Base-by-base conservation (phyloP, 2,888 invertebrate species). In the Ligdia adustata region DNA sequence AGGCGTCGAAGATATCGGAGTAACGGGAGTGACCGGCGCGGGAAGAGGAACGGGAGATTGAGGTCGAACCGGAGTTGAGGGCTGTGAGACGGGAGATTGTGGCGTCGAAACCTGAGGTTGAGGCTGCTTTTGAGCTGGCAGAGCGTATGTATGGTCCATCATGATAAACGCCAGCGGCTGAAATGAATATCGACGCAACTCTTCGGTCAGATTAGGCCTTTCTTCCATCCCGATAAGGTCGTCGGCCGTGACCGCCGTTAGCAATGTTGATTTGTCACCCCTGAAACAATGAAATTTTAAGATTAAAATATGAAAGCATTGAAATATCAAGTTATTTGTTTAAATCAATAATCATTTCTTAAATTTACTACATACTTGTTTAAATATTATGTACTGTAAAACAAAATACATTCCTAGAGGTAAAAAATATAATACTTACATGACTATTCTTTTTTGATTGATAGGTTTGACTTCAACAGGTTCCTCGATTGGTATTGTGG, bases 161-260 rank as follows among this genome's bases (percentile, higher is more conserved):
- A 91, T 90, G 32, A 88, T 83, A 46, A 89, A 82, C 5, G 89
- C 90, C 28, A 90, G 62, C 4, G 82, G 73, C 57, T 86, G 90
- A 59, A 82, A 87, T 41, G 91, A 86, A 62, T 91, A 91, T 22
- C 89, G 79, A 50, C 89, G 76, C 11, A 90, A 56, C 61, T 90
- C 90, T 55, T 91, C 88, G 4, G 83, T 75, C 13, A 91, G 66
- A 56, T 90, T 84, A 13, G 91, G 90, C 41, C 91, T 75, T 55
- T 91, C 90, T 60, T 91, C 91, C 76, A 83, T 87, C 20, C 91
- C 91, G 32, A 90, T 80, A 31, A 90, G 85, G 55, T 91, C 90
- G 59, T 91, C 91, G 3, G 88, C 88, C 6, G 85, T 86, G 9
- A 85, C 91, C 4, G 88, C 88, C n/a, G 85, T 86, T 9, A 85